Conservation (phyloP, 1,140 invertebrate species). For the Papilio aristodemus region DNA sequence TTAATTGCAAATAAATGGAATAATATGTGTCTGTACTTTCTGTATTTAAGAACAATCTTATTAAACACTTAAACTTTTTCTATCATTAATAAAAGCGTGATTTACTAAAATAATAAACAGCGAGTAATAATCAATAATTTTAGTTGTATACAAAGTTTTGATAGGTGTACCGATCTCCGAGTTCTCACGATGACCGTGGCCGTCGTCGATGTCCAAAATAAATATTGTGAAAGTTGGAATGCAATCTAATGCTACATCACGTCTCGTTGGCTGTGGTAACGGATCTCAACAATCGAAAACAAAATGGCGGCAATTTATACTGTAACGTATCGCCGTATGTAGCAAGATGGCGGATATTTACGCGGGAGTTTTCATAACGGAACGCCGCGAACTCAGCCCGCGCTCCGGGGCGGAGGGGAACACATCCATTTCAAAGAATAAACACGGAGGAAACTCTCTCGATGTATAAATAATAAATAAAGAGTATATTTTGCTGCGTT, state of each 20-base stretch:
- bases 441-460: conserved; percentile 67
- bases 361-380: conserved; percentile 57
- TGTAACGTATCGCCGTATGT: conserved; percentile 18
- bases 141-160: neutral
- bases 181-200: neutral
- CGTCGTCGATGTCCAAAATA: neutral
- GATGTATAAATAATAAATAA: conserved; percentile 77
- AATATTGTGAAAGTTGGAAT: neutral
- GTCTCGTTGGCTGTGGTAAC: conserved; percentile 2
- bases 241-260: conserved; percentile 11
- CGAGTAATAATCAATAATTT: too few relatives aligned
- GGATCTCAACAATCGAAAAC: conserved; percentile 34
- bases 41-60: too few relatives aligned
- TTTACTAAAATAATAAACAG: too few relatives aligned
- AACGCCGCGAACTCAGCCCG: conserved; percentile 43
- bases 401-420: conserved; percentile 46
- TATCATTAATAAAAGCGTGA: too few relatives aligned
- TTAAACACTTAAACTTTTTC: too few relatives aligned
- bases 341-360: conserved; percentile 61
- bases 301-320: conserved; percentile 35
- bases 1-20: too few relatives aligned
- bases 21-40: too few relatives aligned
- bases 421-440: conserved; percentile 73
- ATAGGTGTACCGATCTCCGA: neutral
- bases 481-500: conserved; percentile 69